Percentiles rank a stretch among this genome's conserved stretches.
These are phyloP conservation scores for Streblospio benedicti DNA, from an alignment of 1,140 invertebrate species.

Conservation along the genomic window DNA sequence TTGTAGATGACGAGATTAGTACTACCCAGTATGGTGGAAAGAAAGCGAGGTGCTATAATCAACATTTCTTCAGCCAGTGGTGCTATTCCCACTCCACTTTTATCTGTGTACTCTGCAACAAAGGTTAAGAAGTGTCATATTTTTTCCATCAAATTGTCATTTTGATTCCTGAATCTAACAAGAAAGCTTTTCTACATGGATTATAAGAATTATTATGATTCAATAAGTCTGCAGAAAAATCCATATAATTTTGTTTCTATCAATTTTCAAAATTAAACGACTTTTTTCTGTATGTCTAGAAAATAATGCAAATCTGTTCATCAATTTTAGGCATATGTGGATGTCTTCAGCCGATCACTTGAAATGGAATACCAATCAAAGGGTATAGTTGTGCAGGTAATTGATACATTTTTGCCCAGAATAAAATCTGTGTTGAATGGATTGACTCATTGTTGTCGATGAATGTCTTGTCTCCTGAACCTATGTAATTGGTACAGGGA, in stretches of 20 bases:
- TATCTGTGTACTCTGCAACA: slow-evolving; percentile 78
- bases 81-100: slow-evolving; percentile 67
- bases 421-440: too few relatives aligned
- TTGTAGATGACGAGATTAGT: slow-evolving; percentile 68
- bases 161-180: neutral
- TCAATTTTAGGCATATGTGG: slow-evolving; percentile 63
- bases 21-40: slow-evolving; percentile 78
- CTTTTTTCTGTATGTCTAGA: slow-evolving; percentile 6
- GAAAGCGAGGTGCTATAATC: slow-evolving; percentile 75
- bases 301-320: neutral
- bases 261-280: neutral
- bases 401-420: neutral
- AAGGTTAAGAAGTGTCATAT: slow-evolving; percentile 56
- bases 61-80: slow-evolving; percentile 83
- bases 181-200: too few relatives aligned
- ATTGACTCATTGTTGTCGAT: too few relatives aligned
- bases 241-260: neutral
- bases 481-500: too few relatives aligned
- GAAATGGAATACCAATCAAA: slow-evolving; percentile 65
- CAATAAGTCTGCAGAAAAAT: neutral
- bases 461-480: too few relatives aligned
- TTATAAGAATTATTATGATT: too few relatives aligned
- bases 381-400: slow-evolving; percentile 59
- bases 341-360: slow-evolving; percentile 73
- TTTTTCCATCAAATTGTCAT: neutral